Conservation (phyloP, 1,140 invertebrate species). For the Bombus pascuorum region DNA sequence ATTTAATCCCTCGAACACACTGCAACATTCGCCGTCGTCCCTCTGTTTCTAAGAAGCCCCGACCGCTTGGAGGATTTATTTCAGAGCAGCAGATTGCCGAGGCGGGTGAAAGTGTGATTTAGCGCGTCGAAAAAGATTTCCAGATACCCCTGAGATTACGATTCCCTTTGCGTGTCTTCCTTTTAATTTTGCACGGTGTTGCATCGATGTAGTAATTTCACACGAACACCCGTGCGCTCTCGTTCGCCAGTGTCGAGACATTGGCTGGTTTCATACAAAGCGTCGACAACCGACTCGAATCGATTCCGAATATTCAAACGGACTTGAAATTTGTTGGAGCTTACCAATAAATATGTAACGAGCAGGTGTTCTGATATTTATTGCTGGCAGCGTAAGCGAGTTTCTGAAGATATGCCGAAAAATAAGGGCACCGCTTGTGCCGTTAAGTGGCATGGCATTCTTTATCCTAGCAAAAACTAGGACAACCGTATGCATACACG, state of each 20-base stretch:
- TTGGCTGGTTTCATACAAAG: neutral
- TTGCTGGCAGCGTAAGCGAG: neutral
- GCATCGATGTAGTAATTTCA: neutral
- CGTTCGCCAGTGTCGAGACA: no score
- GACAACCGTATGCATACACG: neutral
- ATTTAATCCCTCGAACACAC: constrained; percentile 20
- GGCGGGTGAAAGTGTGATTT: constrained; percentile 47
- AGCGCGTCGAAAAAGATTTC: constrained; percentile 27
- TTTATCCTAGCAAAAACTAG: constrained; percentile 3
- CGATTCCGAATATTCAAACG: no score
- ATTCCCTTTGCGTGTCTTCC: neutral
- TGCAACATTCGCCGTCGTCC: neutral
- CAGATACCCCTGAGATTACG: neutral
- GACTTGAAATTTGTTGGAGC: no score
- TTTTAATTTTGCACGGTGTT: neutral
- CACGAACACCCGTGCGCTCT: neutral
- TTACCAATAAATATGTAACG: neutral
- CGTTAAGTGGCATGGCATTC: constrained; percentile 20
- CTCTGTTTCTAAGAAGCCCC: constrained; percentile 18
- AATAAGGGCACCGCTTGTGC: neutral
- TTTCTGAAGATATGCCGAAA: neutral
- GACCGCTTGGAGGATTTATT: constrained; percentile 44
- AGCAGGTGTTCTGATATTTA: neutral
- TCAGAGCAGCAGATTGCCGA: constrained; percentile 27
- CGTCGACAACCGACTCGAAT: neutral